Evolutionary conservation across 2,113 vertebrate species (phyloP).

Genomic region (Indicator maculatus): DNA sequence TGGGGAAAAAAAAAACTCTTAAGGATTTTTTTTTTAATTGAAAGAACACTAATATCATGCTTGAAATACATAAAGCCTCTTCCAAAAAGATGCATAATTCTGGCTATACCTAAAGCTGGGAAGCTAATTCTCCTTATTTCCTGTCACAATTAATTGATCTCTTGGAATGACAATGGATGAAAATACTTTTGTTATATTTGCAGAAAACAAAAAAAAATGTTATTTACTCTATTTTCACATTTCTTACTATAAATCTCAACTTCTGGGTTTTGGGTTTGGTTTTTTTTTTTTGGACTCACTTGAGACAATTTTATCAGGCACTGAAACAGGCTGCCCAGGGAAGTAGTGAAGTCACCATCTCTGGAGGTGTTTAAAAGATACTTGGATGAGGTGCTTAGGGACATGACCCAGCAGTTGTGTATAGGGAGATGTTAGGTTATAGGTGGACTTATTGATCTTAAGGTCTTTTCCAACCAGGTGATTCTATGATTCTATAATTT

Average conservation of each 20-base stretch:
- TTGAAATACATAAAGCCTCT: not conserved
- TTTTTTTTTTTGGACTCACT: not conserved
- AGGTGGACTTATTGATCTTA: no score
- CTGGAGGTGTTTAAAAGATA: no score
- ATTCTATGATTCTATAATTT: not conserved
- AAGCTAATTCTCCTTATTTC: not conserved
- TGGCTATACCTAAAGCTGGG: not conserved
- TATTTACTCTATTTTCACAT: not conserved
- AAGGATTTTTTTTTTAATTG: not conserved
- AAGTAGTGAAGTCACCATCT: no score
- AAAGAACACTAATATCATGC: not conserved
- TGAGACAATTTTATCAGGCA: not conserved
- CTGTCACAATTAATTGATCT: not conserved
- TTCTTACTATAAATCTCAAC: not conserved
- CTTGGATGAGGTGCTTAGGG: no score
- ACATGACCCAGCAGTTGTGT: no score
- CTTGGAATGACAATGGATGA: not conserved
- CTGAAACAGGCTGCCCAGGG: no score
- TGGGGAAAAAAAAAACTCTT: not conserved
- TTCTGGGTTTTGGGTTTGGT: no score
- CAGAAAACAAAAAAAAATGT: not conserved
- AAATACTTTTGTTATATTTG: not conserved
- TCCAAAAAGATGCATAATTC: not conserved
- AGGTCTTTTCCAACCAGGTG: no score
- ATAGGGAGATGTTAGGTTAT: no score